Evolutionary conservation across 2,888 invertebrate genomes (phyloP).

Genomic region (Orthosia gothica): DNA sequence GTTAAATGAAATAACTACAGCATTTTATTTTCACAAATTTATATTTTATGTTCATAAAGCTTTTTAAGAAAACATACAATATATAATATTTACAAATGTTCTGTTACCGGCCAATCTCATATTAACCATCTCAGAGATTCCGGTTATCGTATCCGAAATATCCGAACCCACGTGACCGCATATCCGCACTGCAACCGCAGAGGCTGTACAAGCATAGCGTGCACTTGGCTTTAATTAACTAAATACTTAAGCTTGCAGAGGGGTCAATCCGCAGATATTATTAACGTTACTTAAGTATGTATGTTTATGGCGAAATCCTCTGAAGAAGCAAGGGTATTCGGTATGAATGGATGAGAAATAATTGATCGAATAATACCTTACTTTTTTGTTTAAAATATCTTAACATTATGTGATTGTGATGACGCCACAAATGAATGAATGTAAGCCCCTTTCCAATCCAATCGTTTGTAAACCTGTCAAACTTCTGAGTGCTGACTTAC

Average conservation of each 20-base stretch:
- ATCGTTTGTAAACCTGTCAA: not conserved
- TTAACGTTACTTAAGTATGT: slow-evolving; percentile 6
- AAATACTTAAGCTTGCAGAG: slow-evolving; percentile 59
- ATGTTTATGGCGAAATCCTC: not conserved
- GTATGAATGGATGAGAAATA: not conserved
- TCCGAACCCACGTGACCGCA: slow-evolving; percentile 48
- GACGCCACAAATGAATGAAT: not conserved
- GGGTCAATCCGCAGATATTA: slow-evolving; percentile 26
- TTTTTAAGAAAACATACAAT: not conserved
- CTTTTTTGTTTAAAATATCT: not conserved
- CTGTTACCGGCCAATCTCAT: not conserved
- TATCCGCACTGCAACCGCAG: slow-evolving; percentile 53
- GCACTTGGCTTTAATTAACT: slow-evolving; percentile 63
- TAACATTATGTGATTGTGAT: not conserved
- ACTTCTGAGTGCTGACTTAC: not conserved
- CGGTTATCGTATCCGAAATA: slow-evolving; percentile 55
- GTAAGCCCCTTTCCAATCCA: not conserved
- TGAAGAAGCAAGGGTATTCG: not conserved
- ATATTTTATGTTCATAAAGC: not conserved
- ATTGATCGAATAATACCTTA: not conserved
- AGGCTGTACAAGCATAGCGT: slow-evolving; percentile 38
- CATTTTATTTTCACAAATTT: not conserved
- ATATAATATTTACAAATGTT: not conserved
- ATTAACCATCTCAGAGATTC: slow-evolving; percentile 41
- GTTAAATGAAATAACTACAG: not conserved